Evolutionary conservation across 1,140 invertebrate genomes (phyloP).

Genomic region (Orchesella cincta): DNA sequence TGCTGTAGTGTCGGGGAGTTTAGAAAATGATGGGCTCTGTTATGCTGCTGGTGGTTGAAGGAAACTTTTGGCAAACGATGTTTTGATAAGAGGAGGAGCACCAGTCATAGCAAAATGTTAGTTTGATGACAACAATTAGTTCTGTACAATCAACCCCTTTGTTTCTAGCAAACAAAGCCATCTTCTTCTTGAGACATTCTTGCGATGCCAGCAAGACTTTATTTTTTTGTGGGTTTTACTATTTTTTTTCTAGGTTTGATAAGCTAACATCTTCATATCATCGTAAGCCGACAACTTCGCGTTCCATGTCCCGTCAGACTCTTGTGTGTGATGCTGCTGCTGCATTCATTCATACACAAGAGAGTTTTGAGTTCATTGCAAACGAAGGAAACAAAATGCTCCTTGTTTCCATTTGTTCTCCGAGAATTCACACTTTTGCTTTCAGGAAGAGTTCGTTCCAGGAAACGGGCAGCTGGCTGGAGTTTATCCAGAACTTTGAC

Average conservation of each 20-base stretch:
- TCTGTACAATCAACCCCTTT: neutral
- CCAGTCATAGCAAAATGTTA: neutral
- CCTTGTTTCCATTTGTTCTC: neutral
- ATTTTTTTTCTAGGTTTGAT: neutral
- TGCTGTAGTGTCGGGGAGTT: too few relatives aligned
- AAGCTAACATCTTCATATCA: neutral
- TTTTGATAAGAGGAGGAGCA: neutral
- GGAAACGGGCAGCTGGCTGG: neutral
- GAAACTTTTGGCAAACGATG: too few relatives aligned
- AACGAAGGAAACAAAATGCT: neutral
- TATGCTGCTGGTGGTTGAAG: too few relatives aligned
- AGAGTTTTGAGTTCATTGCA: too few relatives aligned
- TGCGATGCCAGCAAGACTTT: too few relatives aligned
- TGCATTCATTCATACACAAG: too few relatives aligned
- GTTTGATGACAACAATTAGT: conserved; percentile 17
- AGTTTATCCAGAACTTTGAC: neutral
- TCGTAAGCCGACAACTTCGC: too few relatives aligned
- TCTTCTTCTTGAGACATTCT: neutral
- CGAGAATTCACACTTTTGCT: neutral
- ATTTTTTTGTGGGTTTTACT: neutral
- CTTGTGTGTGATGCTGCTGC: too few relatives aligned
- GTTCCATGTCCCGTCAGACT: too few relatives aligned
- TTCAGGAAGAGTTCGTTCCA: neutral
- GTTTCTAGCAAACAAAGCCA: neutral
- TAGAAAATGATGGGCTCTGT: too few relatives aligned